Evolutionary conservation across 2,797 vertebrate species (phyloP).

Genomic region (Echeneis naucrates): DNA sequence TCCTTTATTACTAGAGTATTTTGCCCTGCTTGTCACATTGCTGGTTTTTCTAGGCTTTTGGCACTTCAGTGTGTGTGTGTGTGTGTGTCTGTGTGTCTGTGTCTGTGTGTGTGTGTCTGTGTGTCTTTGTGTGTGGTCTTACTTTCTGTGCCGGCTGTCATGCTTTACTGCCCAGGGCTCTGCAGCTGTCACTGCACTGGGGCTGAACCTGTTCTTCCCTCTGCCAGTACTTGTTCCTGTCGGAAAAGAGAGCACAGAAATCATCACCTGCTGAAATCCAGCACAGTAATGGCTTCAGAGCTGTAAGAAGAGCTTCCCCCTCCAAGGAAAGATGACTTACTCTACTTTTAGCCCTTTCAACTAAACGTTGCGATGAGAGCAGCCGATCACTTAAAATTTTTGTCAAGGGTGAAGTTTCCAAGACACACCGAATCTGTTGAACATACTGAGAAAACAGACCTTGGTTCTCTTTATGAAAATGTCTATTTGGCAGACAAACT

Average conservation of each 20-base stretch:
- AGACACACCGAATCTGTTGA: neutral
- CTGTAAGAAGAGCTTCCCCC: neutral
- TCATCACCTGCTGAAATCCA: slow-evolving; percentile 69
- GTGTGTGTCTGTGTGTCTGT: too few relatives aligned
- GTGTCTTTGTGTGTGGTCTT: too few relatives aligned
- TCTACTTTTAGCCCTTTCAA: neutral
- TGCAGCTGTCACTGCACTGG: slow-evolving; percentile 73
- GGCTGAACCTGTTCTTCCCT: slow-evolving; percentile 58
- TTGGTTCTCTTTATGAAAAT: neutral
- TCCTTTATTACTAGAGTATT: neutral
- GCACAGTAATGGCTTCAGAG: slow-evolving; percentile 5
- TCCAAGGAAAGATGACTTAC: slow-evolving; percentile 18
- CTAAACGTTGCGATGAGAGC: neutral
- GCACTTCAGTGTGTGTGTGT: slow-evolving; percentile 25
- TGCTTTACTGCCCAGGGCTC: slow-evolving; percentile 68
- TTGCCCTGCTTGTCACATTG: neutral
- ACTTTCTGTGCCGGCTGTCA: slow-evolving; percentile 62
- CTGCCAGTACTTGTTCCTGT: slow-evolving; percentile 61
- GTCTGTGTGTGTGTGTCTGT: slow-evolving; percentile 34
- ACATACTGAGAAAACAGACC: neutral
- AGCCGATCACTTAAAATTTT: neutral
- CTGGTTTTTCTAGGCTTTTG: slow-evolving; percentile 7
- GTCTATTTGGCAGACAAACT: neutral
- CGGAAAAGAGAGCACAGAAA: slow-evolving; percentile 34
- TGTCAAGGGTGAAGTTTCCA: neutral